phyloP scores from a whole-genome alignment of 1,140 invertebrate genomes.

The Leguminivora glycinivorella region DNA sequence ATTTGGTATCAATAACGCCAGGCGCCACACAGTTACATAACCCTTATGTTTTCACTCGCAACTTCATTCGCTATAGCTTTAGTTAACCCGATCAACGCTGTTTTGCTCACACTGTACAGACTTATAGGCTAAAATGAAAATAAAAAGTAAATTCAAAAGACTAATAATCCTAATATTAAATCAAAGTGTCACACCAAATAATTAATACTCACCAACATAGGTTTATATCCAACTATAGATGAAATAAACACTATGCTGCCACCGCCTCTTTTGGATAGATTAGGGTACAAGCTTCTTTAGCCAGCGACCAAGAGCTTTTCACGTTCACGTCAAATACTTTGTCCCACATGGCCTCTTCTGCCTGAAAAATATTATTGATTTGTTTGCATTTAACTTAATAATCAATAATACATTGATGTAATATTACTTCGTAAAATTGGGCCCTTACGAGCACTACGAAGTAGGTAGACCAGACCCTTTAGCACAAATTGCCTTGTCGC shows the following conservation, averaged over 20 bases:
- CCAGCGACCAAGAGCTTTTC: constrained; percentile 92
- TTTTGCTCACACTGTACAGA: constrained; percentile 97
- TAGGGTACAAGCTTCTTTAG: constrained; percentile 92
- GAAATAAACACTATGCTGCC: constrained; percentile 92
- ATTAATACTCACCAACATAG: constrained; percentile 85
- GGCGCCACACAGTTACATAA: constrained; percentile 97
- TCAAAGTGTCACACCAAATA: too few relatives aligned
- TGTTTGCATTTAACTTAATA: too few relatives aligned
- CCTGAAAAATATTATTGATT: constrained; percentile 74
- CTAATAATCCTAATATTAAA: too few relatives aligned
- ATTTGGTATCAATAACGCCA: constrained; percentile 94
- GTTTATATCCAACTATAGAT: constrained; percentile 94
- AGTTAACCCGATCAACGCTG: constrained; percentile 91
- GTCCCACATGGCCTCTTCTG: constrained; percentile 91
- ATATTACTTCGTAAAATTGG: constrained; percentile 87
- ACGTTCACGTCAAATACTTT: constrained; percentile 99
- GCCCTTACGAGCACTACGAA: too few relatives aligned
- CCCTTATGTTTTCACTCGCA: constrained; percentile 89
- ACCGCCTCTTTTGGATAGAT: constrained; percentile 87
- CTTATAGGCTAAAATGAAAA: constrained; percentile 86
- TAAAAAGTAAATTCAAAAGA: not conserved
- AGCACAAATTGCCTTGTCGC: too few relatives aligned
- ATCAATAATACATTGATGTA: too few relatives aligned
- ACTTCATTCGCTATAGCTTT: constrained; percentile 90
- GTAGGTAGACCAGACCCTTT: too few relatives aligned